Evolutionary conservation across 2,888 invertebrate genomes (phyloP).

Genomic region (Cerastoderma edule): DNA sequence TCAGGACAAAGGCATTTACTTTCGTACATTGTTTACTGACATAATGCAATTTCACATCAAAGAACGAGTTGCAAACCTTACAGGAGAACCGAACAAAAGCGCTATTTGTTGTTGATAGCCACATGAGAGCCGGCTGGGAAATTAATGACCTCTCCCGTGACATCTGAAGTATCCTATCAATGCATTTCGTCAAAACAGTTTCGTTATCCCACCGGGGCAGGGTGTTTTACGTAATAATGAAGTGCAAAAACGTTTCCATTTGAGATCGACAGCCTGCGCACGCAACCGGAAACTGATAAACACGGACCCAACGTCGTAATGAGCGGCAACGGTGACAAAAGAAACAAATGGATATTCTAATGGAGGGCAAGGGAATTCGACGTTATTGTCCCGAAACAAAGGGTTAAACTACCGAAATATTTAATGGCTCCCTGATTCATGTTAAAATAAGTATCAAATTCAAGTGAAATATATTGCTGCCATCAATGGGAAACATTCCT

Average conservation of each 20-base stretch:
- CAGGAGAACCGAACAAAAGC: neutral
- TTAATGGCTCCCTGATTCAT: constrained; percentile 23
- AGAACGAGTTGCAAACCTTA: neutral
- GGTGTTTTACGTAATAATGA: constrained; percentile 3
- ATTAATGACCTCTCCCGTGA: too few relatives aligned
- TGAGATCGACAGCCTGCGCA: constrained; percentile 6
- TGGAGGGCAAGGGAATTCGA: constrained; percentile 2
- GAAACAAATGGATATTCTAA: constrained; percentile 16
- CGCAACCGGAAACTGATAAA: constrained; percentile 9
- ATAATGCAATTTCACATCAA: too few relatives aligned
- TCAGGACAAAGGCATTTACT: too few relatives aligned
- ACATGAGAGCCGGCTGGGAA: neutral
- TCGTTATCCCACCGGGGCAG: neutral
- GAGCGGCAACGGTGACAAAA: constrained; percentile 16
- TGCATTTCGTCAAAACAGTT: constrained; percentile 13
- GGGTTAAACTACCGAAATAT: constrained; percentile 24
- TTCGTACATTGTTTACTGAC: too few relatives aligned
- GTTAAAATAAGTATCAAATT: constrained; percentile 29
- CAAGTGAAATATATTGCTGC: constrained; percentile 23
- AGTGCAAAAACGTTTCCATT: constrained; percentile 4
- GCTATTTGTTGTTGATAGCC: neutral
- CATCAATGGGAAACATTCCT: constrained; percentile 23
- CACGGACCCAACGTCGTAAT: neutral
- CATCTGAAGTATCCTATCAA: constrained; percentile 5
- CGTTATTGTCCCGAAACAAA: constrained; percentile 7